Evolutionary conservation across 2,888 invertebrate genomes (phyloP).

Genomic region (Leucoma salicis): DNA sequence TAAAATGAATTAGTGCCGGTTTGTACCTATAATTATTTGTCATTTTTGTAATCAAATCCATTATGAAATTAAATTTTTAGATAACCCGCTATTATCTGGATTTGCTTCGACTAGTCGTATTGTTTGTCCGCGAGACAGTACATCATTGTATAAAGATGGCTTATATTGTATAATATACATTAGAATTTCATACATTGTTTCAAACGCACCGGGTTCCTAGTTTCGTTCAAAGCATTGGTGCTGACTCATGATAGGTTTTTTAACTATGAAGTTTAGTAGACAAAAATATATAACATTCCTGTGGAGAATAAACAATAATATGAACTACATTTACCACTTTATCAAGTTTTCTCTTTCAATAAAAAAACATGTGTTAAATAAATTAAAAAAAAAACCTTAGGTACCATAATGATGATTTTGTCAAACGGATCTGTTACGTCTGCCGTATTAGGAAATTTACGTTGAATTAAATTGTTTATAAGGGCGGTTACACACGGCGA

Average conservation of each 20-base stretch:
- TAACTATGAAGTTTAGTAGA: background rate
- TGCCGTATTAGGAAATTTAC: conserved; percentile 6
- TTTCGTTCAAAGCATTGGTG: conserved; percentile 51
- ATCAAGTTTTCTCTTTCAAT: conserved; percentile 11
- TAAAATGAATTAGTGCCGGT: no score
- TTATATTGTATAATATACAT: conserved; percentile 33
- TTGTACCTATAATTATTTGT: no score
- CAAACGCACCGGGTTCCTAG: conserved; percentile 59
- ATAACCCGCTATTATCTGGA: no score
- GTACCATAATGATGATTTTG: conserved; percentile 3
- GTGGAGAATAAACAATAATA: background rate
- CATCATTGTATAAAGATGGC: conserved; percentile 37
- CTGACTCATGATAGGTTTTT: conserved; percentile 37
- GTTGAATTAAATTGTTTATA: background rate
- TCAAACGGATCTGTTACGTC: conserved; percentile 4
- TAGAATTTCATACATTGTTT: conserved; percentile 9
- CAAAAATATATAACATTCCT: background rate
- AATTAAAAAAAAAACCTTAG: background rate
- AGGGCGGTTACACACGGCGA: background rate
- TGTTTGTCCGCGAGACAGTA: background rate
- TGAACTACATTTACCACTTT: background rate
- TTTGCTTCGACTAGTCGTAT: background rate
- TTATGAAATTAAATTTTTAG: no score
- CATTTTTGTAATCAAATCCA: no score
- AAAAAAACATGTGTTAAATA: conserved; percentile 6